Conservation (phyloP, 2,888 invertebrate genomes). For the Drosophila fungiperda region DNA sequence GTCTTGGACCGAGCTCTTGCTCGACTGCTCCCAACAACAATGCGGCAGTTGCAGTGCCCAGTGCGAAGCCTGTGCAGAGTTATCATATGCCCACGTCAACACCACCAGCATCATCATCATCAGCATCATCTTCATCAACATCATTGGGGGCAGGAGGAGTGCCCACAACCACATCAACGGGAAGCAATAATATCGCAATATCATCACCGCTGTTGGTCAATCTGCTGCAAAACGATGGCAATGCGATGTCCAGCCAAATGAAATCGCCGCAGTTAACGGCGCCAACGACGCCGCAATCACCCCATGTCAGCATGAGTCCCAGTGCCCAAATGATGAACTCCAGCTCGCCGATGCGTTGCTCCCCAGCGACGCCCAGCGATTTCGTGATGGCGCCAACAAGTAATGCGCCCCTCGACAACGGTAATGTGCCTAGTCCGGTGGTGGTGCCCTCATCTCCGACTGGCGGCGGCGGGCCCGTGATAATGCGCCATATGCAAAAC, state of each 20-base stretch:
- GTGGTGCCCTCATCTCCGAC: slow-evolving; percentile 81
- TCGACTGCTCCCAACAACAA: slow-evolving; percentile 43
- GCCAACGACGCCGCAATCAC: slow-evolving; percentile 65
- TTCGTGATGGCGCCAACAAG: slow-evolving; percentile 61
- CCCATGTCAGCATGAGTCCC: slow-evolving; percentile 69
- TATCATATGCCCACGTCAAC: slow-evolving; percentile 43
- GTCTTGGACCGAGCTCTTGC: slow-evolving; percentile 60
- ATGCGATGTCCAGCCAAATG: slow-evolving; percentile 74
- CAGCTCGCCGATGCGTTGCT: slow-evolving; percentile 77
- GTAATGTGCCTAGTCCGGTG: slow-evolving; percentile 59
- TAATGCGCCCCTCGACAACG: slow-evolving; percentile 43
- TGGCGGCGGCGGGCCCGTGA: slow-evolving; percentile 51
- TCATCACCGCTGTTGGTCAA: slow-evolving; percentile 96
- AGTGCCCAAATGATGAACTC: slow-evolving; percentile 68
- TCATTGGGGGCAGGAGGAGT: slow-evolving; percentile 24
- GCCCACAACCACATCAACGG: slow-evolving; percentile 61
- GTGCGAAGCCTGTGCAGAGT: slow-evolving; percentile 38
- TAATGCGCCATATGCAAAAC: slow-evolving; percentile 68
- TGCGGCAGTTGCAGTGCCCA: slow-evolving; percentile 37
- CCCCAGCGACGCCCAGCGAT: slow-evolving; percentile 73
- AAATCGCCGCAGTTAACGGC: slow-evolving; percentile 73
- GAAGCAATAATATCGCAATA: slow-evolving; percentile 88
- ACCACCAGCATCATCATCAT: slow-evolving; percentile 23
- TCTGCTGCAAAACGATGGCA: slow-evolving; percentile 93
- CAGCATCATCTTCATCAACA: slow-evolving; percentile 15